Evolutionary conservation across 2,113 vertebrate species (phyloP), one percentile per base, ranked within the genome.

Genomic region (Tupaia chinensis): DNA sequence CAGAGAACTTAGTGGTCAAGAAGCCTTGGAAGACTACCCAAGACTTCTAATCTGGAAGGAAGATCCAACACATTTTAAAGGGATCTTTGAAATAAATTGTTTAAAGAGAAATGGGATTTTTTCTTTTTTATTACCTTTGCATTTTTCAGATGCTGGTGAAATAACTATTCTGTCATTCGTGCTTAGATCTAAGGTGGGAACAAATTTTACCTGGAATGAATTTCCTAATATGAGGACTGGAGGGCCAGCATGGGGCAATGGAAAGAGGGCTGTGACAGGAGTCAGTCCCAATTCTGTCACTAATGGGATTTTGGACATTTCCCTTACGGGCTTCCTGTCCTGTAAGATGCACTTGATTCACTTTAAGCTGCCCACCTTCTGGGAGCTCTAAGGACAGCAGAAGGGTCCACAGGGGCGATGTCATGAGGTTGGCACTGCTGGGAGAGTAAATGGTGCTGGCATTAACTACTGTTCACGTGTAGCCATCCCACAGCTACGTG

Each of bases 381-480:
- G 0, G 22, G 66, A 60, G 23, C 3, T 22, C 60, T 23, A 13
- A n/a, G 16, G 76, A 19, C 34, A 58, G 19, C 9, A 6, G 17
- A 25, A 15, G 25, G 8, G 5, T 23, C 23, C 11, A 2, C 0
- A 14, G 70, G 20, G 29, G 29, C 17, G 29, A 85, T 29, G 25
- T 56, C 53, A 5, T 0, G 8, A 72, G 63, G 29, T 5, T 54
- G 79, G 15, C 44, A 44, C 20, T 19, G 44, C 44, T 22, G 13
- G 22, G 20, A 2, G 4, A 32, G 22, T 54, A 9, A 2, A 7
- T 5, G 25, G 7, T 9, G 1, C 16, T 29, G 5, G 6, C 22
- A 1, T 53, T 4, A 0, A 2, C 32, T 23, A 1, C 16, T 2
- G 6, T 58, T 54, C 54, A 2, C 2, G 13, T 14, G 10, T 0